Conservation (phyloP, 2,113 vertebrate species). For the Clarias magur region DNA sequence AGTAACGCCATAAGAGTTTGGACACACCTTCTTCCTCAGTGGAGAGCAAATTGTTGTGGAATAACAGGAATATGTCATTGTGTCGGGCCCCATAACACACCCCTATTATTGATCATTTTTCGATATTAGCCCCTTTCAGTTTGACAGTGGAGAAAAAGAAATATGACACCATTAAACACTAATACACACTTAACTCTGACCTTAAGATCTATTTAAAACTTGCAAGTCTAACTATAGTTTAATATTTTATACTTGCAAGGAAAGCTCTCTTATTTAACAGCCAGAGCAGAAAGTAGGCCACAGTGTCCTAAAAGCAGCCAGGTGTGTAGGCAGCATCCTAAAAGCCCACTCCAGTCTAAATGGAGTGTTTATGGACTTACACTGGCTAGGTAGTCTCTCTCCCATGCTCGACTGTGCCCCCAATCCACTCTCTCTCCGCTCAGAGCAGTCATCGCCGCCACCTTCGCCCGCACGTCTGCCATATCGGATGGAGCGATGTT, state of each 20-base stretch:
- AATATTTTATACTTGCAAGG: background rate
- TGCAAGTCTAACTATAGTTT: background rate
- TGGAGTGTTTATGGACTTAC: slow-evolving; percentile 69
- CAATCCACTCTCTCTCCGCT: slow-evolving; percentile 78
- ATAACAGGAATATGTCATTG: background rate
- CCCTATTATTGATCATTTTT: background rate
- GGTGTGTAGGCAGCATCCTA: background rate
- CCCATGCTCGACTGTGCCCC: slow-evolving; percentile 81
- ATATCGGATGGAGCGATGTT: slow-evolving; percentile 90
- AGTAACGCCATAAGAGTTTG: too few relatives aligned
- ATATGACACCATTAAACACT: background rate
- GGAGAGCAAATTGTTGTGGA: background rate
- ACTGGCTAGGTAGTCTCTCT: slow-evolving; percentile 82
- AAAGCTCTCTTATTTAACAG: slow-evolving; percentile 1
- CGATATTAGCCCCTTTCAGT: background rate
- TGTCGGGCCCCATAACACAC: background rate
- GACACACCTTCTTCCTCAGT: too few relatives aligned
- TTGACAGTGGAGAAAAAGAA: background rate
- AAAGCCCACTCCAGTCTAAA: background rate
- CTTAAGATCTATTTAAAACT: background rate
- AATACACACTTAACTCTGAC: background rate
- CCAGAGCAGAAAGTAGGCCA: slow-evolving; percentile 21
- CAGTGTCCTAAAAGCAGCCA: slow-evolving; percentile 4
- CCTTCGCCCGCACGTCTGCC: slow-evolving; percentile 86
- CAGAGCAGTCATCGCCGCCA: slow-evolving; percentile 79